Percentiles rank a stretch among this genome's conserved stretches.
Evolutionary conservation across 2,888 invertebrate genomes (phyloP).

Genomic region (Drosophila kuntzei): DNA sequence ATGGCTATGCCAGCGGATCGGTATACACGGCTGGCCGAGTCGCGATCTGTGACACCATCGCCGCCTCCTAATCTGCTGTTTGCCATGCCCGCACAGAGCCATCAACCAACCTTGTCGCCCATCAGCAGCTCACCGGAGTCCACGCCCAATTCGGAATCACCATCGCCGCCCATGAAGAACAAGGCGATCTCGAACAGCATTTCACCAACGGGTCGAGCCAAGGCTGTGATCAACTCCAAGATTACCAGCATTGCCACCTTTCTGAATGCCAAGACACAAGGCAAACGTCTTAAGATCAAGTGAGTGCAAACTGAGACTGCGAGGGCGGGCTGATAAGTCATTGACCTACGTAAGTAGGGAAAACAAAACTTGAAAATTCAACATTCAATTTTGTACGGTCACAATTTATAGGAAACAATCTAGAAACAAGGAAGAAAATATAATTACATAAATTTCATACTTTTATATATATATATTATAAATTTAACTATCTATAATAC

Average conservation of each 20-base stretch:
- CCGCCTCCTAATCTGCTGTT: slow-evolving; percentile 87
- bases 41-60: slow-evolving; percentile 91
- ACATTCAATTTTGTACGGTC: too few species aligned
- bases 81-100: slow-evolving; percentile 82
- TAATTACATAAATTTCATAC: too few species aligned
- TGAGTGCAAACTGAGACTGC: slow-evolving; percentile 49
- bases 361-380: too few species aligned
- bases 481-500: too few species aligned
- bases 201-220: slow-evolving; percentile 84
- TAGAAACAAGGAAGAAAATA: too few species aligned
- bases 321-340: too few species aligned
- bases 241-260: slow-evolving; percentile 84
- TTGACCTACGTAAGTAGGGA: too few species aligned
- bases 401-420: too few species aligned
- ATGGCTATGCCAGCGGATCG: slow-evolving; percentile 85
- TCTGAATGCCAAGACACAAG: slow-evolving; percentile 82
- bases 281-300: slow-evolving; percentile 82
- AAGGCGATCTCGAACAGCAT: slow-evolving; percentile 81
- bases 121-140: slow-evolving; percentile 87
- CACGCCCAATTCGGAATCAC: slow-evolving; percentile 86
- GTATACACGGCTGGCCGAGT: slow-evolving; percentile 91
- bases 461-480: too few species aligned
- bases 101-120: slow-evolving; percentile 86
- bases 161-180: slow-evolving; percentile 85
- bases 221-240: slow-evolving; percentile 84